Conservation (phyloP, 2,113 vertebrate species). For the Leptosomus discolor region DNA sequence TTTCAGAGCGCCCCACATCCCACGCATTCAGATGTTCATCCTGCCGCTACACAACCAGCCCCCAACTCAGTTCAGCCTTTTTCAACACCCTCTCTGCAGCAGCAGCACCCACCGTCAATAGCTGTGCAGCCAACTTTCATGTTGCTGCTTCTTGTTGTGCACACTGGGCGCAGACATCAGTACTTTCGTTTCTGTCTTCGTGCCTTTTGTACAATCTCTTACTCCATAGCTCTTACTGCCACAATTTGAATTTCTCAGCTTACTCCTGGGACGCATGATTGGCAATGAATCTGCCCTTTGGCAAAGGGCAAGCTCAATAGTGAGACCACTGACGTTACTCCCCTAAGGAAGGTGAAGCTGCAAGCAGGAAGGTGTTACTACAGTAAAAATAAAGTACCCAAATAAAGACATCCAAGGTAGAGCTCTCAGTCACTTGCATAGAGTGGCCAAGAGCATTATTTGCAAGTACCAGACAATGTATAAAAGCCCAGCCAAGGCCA, state of each 20-base stretch:
- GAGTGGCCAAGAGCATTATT: not conserved
- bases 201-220: not conserved
- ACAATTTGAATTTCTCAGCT: not conserved
- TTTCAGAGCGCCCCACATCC: not conserved
- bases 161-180: too few species aligned
- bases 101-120: not conserved
- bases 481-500: not conserved
- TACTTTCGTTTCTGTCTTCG: not conserved
- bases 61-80: not conserved
- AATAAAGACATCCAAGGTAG: not conserved
- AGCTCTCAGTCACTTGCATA: not conserved
- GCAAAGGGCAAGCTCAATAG: not conserved
- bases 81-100: not conserved
- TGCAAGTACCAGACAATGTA: not conserved
- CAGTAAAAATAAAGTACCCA: not conserved
- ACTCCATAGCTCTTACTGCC: not conserved
- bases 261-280: not conserved
- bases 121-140: rapidly evolving
- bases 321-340: not conserved
- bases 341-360: not conserved
- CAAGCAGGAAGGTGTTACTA: not conserved
- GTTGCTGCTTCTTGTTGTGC: not conserved
- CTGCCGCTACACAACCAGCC: not conserved
- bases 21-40: not conserved
- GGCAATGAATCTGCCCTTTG: too few species aligned